These are phyloP conservation scores for Bambusicola thoracicus DNA, from an alignment of 2,113 vertebrate species.

Conservation along the genomic window DNA sequence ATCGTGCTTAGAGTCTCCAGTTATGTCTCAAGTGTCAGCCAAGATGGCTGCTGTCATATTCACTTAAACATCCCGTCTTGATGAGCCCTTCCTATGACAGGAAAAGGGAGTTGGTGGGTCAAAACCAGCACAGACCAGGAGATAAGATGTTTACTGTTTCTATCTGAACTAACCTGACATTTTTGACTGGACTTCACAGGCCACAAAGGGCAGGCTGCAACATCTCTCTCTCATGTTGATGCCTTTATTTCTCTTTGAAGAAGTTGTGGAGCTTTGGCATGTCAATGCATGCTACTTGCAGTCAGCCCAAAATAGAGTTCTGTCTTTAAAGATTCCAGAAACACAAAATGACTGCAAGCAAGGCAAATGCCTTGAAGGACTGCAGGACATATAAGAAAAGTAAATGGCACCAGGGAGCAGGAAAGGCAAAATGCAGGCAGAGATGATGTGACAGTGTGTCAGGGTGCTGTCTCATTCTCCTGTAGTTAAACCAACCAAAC, in stretches of 20 bases:
- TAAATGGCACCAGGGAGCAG: neutral
- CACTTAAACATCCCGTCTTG: slow-evolving; percentile 26
- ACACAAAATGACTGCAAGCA: neutral
- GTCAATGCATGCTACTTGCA: neutral
- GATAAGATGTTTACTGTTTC: neutral
- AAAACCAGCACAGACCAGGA: slow-evolving; percentile 1
- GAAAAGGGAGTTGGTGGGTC: slow-evolving; percentile 5
- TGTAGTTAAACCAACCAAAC: neutral
- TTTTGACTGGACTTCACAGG: neutral
- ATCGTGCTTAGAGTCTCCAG: slow-evolving; percentile 18
- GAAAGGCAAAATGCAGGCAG: neutral
- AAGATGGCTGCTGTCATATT: slow-evolving; percentile 58
- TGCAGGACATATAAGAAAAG: neutral
- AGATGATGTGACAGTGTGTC: neutral
- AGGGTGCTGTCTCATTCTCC: neutral
- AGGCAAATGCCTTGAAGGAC: neutral
- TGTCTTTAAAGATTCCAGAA: neutral
- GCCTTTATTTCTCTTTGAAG: neutral
- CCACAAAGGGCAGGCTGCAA: neutral
- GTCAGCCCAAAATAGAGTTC: neutral
- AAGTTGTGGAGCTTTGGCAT: neutral
- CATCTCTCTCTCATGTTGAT: neutral
- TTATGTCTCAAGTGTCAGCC: slow-evolving; percentile 58
- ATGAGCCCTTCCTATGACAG: slow-evolving; percentile 14
- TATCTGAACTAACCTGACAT: neutral